phyloP scores from a whole-genome alignment of 2,797 vertebrate species.

The Lateolabrax maculatus region DNA sequence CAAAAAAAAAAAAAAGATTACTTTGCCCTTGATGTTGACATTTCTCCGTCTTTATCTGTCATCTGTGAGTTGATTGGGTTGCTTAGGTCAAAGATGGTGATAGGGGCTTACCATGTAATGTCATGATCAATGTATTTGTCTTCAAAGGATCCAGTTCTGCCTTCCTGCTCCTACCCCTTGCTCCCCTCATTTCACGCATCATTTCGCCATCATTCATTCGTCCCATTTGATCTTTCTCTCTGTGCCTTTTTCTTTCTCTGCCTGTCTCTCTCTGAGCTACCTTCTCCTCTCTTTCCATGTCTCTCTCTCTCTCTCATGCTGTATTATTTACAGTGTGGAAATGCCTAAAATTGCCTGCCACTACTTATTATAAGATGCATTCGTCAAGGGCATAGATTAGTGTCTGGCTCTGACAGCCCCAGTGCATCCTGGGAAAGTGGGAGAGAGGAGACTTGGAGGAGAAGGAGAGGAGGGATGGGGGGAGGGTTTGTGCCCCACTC shows the following conservation, averaged over 20 bases:
- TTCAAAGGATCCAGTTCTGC: slow-evolving; percentile 43
- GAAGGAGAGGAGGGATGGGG: slow-evolving; percentile 18
- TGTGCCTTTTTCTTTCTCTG: slow-evolving; percentile 37
- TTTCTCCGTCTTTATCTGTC: slow-evolving; percentile 37
- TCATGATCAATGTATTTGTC: slow-evolving; percentile 55
- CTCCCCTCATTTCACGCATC: slow-evolving; percentile 74
- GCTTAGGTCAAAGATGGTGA: slow-evolving; percentile 28
- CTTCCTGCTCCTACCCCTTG: slow-evolving; percentile 25
- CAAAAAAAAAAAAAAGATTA: slow-evolving; percentile 4
- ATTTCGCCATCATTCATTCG: slow-evolving; percentile 76
- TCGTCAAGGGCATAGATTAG: slow-evolving; percentile 81
- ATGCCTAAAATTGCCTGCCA: slow-evolving; percentile 84
- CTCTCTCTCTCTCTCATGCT: slow-evolving; percentile 55
- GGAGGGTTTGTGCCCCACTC: slow-evolving; percentile 31
- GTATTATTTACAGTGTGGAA: slow-evolving; percentile 83
- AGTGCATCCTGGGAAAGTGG: slow-evolving; percentile 74
- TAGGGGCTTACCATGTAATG: slow-evolving; percentile 25
- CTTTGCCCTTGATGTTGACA: slow-evolving; percentile 41
- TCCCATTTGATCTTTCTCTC: slow-evolving; percentile 59
- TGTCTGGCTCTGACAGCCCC: slow-evolving; percentile 72
- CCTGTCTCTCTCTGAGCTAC: slow-evolving; percentile 40
- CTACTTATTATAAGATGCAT: slow-evolving; percentile 84
- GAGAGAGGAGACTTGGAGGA: slow-evolving; percentile 45
- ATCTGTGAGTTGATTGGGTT: slow-evolving; percentile 18
- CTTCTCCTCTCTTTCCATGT: slow-evolving; percentile 25